Base-by-base conservation (phyloP, 2,888 invertebrate species). In the Pyrochroa serraticornis region DNA sequence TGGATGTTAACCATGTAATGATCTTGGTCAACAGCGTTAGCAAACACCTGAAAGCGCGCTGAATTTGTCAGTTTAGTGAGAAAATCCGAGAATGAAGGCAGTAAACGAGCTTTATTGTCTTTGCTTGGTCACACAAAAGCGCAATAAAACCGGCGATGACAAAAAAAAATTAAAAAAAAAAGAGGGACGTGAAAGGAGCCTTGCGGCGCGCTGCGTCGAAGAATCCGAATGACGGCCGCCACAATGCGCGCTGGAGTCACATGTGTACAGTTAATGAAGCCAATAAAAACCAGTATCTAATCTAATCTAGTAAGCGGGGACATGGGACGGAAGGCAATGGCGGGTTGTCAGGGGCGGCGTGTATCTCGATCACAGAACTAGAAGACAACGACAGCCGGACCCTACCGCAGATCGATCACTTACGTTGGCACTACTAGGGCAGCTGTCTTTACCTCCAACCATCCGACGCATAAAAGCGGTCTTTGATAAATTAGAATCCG, bases 1-100 rank as follows among this genome's bases (percentile, higher is more conserved):
- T 59, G 64, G n/a, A 32, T 36, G 63, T 62, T 65, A 66, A 69
- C 68, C 62, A 67, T 57, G 65, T 69, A 69, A 69, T 69, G 69
- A 69, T 69, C 67, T 61, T 42, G 36, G 66, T 62, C 60, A 62
- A 67, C 69, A 69, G 37, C 31, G 38, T 30, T 36, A 13, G 50
- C 54, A 64, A 62, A 62, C 51, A 62, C 44, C 43, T 22, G 43
- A 49, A 57, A 47, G 46, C 58, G 53, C 59, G 56, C 49, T 48
- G 58, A 63, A 63, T 63, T 63, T 63, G 61, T 58, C 63, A 56
- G 63, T 45, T 53, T 51, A 56, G 61, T 59, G 63, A 60, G 63
- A 63, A 61, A 63, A 58, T 50, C 49, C 33, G 1, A 44, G 41
- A 58, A 35, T 44, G 22, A 22, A 5, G 5, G 3, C 22, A 13